A percentile compares a stretch with the other conserved stretches of the same genome.
These are phyloP conservation scores for Melanophora roralis DNA, from an alignment of 2,888 invertebrate species.

Conservation along the genomic window DNA sequence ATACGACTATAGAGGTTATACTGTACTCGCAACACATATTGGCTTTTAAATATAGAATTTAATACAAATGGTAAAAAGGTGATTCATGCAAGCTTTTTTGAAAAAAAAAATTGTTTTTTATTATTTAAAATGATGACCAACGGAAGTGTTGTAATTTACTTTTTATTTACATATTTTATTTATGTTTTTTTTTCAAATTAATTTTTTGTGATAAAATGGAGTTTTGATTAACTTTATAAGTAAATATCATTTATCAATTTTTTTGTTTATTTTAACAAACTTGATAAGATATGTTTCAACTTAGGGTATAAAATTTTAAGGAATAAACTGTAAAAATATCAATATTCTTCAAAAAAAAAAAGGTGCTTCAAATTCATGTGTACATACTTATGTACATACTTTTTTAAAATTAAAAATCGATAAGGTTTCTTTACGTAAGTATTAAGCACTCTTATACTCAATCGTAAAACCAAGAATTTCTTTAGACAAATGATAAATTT, in stretches of 20 bases:
- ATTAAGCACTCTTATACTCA: not conserved
- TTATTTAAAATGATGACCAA: conserved; percentile 39
- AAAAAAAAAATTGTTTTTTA: not conserved
- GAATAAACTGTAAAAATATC: too few relatives aligned
- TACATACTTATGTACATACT: not conserved
- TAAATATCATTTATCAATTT: too few relatives aligned
- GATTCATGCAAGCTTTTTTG: conserved; percentile 25
- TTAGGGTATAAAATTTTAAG: conserved; percentile 15
- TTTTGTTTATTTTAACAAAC: not conserved
- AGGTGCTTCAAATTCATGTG: too few relatives aligned
- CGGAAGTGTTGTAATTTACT: conserved; percentile 51
- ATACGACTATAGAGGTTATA: too few relatives aligned
- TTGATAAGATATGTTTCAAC: not conserved
- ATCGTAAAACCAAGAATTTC: not conserved
- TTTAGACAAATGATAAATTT: not conserved
- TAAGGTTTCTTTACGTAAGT: not conserved
- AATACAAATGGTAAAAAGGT: conserved; percentile 1
- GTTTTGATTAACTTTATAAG: too few relatives aligned
- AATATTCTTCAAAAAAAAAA: too few relatives aligned
- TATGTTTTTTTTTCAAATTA: not conserved
- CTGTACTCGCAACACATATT: not conserved
- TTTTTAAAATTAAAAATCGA: not conserved
- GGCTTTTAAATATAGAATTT: too few relatives aligned
- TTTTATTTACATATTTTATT: conserved; percentile 10
- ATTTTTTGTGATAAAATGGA: not conserved